Evolutionary conservation across 1,140 invertebrate species (phyloP).

Genomic region (Ephestia elutella): DNA sequence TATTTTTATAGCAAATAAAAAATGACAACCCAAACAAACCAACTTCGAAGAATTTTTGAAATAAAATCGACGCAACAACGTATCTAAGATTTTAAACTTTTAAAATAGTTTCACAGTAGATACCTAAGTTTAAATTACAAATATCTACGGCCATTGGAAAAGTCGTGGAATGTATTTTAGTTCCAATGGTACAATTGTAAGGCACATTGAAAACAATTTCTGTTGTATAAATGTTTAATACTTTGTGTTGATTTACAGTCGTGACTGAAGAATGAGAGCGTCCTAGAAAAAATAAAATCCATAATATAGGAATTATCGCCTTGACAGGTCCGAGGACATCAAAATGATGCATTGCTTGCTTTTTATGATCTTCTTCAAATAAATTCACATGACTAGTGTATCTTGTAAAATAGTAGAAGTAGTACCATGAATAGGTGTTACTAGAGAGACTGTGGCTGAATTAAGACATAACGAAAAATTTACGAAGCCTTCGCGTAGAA

Average conservation of each 20-base stretch:
- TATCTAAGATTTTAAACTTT: conserved; percentile 49
- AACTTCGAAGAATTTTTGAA: background rate
- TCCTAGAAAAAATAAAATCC: conserved; percentile 13
- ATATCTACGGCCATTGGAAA: conserved; percentile 21
- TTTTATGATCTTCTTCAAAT: background rate
- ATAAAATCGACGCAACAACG: background rate
- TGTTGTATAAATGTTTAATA: conserved; percentile 38
- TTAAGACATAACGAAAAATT: no score
- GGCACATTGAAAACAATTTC: conserved; percentile 35
- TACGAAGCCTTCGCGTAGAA: no score
- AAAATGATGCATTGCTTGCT: background rate
- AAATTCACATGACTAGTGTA: background rate
- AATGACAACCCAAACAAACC: no score
- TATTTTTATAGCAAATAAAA: no score
- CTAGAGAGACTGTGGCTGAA: no score
- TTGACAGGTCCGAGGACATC: background rate
- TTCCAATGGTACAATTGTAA: conserved; percentile 25
- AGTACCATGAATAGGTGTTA: no score
- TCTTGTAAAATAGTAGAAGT: no score
- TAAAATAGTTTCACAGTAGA: conserved; percentile 35
- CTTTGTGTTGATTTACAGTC: conserved; percentile 23
- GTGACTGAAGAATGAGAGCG: conserved; percentile 18
- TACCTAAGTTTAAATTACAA: conserved; percentile 43
- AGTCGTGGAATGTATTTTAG: conserved; percentile 45
- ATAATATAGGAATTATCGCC: conserved; percentile 4